Conservation (phyloP, 2,113 vertebrate genomes). For the Oncorhynchus keta region DNA sequence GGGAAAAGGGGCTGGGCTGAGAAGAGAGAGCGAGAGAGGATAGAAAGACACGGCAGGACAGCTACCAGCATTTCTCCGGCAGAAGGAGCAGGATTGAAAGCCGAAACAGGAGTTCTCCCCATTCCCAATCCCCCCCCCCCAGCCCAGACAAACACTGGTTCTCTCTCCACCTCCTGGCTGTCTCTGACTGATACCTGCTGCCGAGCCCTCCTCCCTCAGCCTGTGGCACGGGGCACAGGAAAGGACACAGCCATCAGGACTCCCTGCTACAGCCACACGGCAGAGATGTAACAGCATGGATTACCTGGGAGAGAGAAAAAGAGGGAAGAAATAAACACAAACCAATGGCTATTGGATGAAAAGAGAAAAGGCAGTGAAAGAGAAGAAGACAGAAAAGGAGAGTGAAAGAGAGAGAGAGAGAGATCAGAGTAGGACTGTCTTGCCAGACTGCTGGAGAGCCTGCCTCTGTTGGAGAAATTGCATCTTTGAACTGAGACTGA, state of each 20-base stretch:
- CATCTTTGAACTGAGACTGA: slow-evolving; percentile 44
- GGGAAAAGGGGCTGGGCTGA: slow-evolving; percentile 77
- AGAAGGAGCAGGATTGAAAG: slow-evolving; percentile 68
- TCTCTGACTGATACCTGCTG: slow-evolving; percentile 11
- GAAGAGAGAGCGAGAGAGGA: slow-evolving; percentile 38
- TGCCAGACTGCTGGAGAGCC: background rate
- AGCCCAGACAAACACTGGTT: slow-evolving; percentile 26
- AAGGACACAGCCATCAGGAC: slow-evolving; percentile 44
- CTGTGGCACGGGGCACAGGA: slow-evolving; percentile 22
- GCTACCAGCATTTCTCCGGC: slow-evolving; percentile 74
- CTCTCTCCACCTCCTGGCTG: slow-evolving; percentile 43
- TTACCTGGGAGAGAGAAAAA: slow-evolving; percentile 38
- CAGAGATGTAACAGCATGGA: slow-evolving; percentile 40
- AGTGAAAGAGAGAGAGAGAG: background rate
- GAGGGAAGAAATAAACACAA: slow-evolving; percentile 13
- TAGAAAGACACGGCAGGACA: slow-evolving; percentile 62
- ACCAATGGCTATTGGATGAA: slow-evolving; percentile 38
- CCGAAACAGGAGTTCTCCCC: slow-evolving; percentile 60
- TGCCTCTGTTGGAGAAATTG: slow-evolving; percentile 25
- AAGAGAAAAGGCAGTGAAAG: slow-evolving; percentile 11
- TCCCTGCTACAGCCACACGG: slow-evolving; percentile 34
- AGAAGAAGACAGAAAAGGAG: slow-evolving; percentile 13
- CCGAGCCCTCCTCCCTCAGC: slow-evolving; percentile 30
- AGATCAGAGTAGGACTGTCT: no score
- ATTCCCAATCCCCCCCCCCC: slow-evolving; percentile 52